Conservation (phyloP, 1,140 invertebrate species). For the Drosophila jambulina region DNA sequence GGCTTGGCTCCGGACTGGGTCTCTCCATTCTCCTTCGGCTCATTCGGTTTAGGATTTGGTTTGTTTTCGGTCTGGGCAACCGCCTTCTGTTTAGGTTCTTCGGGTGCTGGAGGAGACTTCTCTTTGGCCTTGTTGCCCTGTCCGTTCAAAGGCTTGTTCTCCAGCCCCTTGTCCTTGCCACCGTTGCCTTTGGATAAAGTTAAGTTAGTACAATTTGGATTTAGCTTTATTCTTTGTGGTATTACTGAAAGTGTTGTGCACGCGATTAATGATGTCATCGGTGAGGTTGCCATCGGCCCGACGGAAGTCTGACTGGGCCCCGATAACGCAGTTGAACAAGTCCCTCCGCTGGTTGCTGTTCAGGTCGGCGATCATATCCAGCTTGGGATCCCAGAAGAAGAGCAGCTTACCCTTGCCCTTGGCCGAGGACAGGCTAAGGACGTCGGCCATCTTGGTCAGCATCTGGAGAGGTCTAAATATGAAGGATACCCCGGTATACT, state of each 20-base stretch:
- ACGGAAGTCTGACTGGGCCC: slow-evolving; percentile 8
- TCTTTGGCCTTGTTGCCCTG: neutral
- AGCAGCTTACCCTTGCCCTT: slow-evolving; percentile 51
- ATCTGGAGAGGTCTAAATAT: slow-evolving; percentile 38
- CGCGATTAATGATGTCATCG: neutral
- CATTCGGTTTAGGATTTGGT: too few species aligned
- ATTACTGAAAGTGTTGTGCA: slow-evolving; percentile 42
- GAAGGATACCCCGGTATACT: too few species aligned
- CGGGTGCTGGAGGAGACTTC: neutral
- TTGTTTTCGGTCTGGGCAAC: neutral
- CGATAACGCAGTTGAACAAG: slow-evolving; percentile 45
- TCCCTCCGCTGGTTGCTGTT: slow-evolving; percentile 26
- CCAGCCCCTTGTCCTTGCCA: slow-evolving; percentile 2
- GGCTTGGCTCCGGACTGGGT: too few species aligned
- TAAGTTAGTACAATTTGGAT: neutral
- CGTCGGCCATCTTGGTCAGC: slow-evolving; percentile 29
- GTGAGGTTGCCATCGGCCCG: slow-evolving; percentile 43
- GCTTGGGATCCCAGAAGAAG: slow-evolving; percentile 67
- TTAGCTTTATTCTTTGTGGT: neutral
- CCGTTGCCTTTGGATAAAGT: slow-evolving; percentile 17
- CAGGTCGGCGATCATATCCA: slow-evolving; percentile 62
- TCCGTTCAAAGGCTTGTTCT: slow-evolving; percentile 8
- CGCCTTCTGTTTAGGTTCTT: neutral
- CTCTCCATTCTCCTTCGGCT: too few species aligned
- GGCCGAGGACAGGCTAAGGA: slow-evolving; percentile 1